Evolutionary conservation across 2,797 vertebrate genomes (phyloP), one percentile per base, ranked within the genome.

Genomic region (Benthosema pterotum): DNA sequence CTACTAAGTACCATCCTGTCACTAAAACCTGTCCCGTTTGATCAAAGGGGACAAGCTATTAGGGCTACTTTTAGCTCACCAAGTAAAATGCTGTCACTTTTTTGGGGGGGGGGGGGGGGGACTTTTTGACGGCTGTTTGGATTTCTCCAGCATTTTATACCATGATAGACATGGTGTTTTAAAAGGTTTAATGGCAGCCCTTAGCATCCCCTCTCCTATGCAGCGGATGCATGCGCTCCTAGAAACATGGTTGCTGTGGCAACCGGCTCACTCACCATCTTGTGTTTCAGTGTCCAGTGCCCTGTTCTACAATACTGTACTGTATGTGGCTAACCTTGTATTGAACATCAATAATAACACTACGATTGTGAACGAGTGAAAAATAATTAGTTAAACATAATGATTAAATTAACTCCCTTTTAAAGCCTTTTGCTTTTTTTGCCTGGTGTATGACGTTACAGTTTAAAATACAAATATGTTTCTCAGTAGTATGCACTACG

Each of bases 211-310:
- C 73, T 87, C 84, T 88, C 80, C 82, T 65, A 81, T 84, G 82
- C 83, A 73, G 83, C 84, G 69, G 69, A 77, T 83, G 79, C 85
- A 84, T 83, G 83, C 71, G 67, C 86, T 86, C 84, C 89, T 87
- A 90, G 89, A 88, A 90, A 89, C 88, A 88, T 77, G 75, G 89
- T 91, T 90, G 89, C 90, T 86, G 85, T 89, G 87, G 89, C 83
- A 91, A 91, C 90, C 87, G 84, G 84, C 87, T 90, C 88, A 88
- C 87, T 89, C 90, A 89, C 90, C 90, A 91, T 91, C 88, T 91
- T 90, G 90, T 91, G 87, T 85, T 89, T 89, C 87, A 88, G 88
- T 88, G 89, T 89, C 88, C 90, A 87, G 78, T 83, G 87, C 83
- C 83, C 85, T 83, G 76, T 87, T 87, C 82, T 69, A 87, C 78